Evolutionary conservation across 1,140 invertebrate species (phyloP).

Genomic region (Theocolax elegans): DNA sequence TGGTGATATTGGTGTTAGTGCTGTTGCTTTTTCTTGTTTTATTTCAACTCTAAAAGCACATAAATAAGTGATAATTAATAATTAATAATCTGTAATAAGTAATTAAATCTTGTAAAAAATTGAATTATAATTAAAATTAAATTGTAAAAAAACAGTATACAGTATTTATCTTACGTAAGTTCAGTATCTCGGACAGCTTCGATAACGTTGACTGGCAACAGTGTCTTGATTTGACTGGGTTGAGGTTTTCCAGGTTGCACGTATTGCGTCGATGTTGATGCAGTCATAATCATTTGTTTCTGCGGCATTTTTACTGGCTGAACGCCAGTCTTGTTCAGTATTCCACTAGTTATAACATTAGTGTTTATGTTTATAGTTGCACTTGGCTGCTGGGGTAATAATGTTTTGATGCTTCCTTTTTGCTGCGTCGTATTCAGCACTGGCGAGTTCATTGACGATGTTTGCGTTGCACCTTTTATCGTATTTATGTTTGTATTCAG

Average conservation of each 20-base stretch:
- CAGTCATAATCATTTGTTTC: constrained; percentile 52
- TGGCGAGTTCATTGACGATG: constrained; percentile 45
- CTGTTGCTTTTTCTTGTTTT: constrained; percentile 48
- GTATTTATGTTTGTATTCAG: constrained; percentile 54
- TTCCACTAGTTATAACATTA: neutral
- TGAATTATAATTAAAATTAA: neutral
- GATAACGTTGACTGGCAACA: constrained; percentile 48
- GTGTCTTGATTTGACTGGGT: constrained; percentile 56
- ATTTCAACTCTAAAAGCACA: constrained; percentile 53
- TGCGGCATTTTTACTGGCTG: constrained; percentile 54
- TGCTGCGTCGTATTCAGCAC: neutral
- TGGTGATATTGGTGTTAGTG: constrained; percentile 26
- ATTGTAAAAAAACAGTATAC: no score
- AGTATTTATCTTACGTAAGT: constrained; percentile 47
- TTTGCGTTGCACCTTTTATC: constrained; percentile 41
- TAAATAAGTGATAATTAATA: no score
- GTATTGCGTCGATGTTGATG: constrained; percentile 28
- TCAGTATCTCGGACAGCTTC: constrained; percentile 52
- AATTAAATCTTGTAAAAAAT: neutral
- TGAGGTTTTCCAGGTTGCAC: constrained; percentile 47
- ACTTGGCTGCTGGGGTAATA: neutral
- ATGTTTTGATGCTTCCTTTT: constrained; percentile 5
- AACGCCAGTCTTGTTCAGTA: neutral
- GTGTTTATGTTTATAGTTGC: neutral
- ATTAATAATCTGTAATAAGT: neutral